Conservation (phyloP, 2,797 vertebrate species). For the Limosa lapponica region DNA sequence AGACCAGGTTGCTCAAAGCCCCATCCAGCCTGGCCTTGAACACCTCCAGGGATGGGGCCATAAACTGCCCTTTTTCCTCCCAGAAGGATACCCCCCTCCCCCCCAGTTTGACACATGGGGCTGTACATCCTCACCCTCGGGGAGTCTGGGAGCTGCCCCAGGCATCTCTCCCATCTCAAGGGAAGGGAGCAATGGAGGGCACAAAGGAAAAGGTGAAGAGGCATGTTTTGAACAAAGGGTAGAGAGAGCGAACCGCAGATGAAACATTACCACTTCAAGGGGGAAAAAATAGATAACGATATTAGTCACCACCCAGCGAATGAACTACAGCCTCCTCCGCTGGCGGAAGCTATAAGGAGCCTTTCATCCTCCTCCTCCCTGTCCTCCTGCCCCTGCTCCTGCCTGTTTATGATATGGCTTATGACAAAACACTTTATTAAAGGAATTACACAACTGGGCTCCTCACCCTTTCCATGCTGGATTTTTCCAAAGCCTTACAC, state of each 20-base stretch:
- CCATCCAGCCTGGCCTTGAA: neutral
- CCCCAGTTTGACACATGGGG: rapidly evolving
- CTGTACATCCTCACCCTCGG: neutral
- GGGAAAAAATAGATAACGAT: conserved; percentile 4
- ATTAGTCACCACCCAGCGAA: conserved; percentile 24
- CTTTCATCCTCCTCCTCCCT: conserved; percentile 5
- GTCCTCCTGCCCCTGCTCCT: neutral
- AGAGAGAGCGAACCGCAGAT: conserved; percentile 20
- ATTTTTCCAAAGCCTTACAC: conserved; percentile 25
- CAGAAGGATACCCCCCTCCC: neutral
- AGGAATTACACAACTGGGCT: conserved; percentile 30
- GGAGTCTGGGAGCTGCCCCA: rapidly evolving
- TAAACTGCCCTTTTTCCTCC: neutral
- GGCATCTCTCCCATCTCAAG: neutral
- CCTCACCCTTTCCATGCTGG: conserved; percentile 15
- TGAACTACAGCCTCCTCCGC: conserved; percentile 3
- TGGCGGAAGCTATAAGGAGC: neutral
- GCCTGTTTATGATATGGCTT: conserved; percentile 51
- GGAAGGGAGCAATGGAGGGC: neutral
- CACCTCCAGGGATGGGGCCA: neutral
- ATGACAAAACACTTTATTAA: conserved; percentile 64
- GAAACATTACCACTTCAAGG: conserved; percentile 46
- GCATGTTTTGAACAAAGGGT: conserved; percentile 16
- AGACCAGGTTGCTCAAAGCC: neutral
- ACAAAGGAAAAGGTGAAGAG: neutral